These are phyloP conservation scores for Sander vitreus DNA, from an alignment of 2,113 vertebrate genomes.

Conservation along the genomic window DNA sequence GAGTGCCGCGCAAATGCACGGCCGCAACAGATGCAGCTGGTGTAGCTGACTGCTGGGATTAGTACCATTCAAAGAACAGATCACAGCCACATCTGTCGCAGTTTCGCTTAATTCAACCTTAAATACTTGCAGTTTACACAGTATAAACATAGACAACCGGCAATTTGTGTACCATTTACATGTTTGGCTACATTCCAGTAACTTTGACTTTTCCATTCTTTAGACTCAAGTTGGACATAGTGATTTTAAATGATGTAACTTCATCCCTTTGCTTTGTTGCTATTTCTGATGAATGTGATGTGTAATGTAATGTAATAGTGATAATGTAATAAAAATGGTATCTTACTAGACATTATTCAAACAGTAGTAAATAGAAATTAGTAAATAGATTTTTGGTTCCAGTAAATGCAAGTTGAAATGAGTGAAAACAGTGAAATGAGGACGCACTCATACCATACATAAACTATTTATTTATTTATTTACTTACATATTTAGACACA, in stretches of 20 bases:
- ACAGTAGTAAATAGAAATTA: neutral
- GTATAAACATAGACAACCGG: neutral
- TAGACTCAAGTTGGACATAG: neutral
- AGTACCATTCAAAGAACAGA: neutral
- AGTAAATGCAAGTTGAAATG: no score
- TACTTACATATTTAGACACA: neutral
- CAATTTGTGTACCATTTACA: conserved; percentile 10
- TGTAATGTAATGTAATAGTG: no score
- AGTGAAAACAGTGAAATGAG: neutral
- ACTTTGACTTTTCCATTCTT: no score
- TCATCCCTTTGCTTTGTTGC: neutral
- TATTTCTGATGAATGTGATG: neutral
- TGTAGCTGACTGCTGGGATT: neutral
- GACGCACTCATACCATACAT: neutral
- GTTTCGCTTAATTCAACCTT: accelerated
- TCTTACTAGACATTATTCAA: neutral
- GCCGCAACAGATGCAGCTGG: neutral
- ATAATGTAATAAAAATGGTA: neutral
- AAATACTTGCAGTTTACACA: neutral
- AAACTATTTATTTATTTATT: neutral
- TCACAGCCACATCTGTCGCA: neutral
- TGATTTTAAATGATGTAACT: neutral
- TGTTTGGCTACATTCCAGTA: neutral
- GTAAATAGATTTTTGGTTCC: no score
- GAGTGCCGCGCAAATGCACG: no score